Evolutionary conservation across 2,797 vertebrate species (phyloP).

Genomic region (Coccyzus lansbergi): DNA sequence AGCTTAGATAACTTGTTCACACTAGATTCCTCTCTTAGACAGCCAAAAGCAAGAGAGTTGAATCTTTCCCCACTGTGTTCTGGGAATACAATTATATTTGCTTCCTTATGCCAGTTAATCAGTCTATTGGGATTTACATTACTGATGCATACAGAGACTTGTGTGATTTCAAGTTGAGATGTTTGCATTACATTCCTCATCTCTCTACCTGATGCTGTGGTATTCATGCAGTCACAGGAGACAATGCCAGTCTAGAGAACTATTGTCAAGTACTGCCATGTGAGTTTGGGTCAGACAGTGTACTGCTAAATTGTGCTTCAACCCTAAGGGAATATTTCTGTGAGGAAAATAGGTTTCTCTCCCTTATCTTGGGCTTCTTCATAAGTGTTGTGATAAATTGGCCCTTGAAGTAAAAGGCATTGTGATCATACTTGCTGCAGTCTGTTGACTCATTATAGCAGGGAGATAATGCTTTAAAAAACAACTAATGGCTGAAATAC

Average conservation of each 20-base stretch:
- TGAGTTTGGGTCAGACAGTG: neutral
- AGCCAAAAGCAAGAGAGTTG: neutral
- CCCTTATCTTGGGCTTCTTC: neutral
- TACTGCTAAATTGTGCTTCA: neutral
- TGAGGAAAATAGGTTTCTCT: neutral
- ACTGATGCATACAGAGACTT: neutral
- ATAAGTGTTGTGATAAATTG: neutral
- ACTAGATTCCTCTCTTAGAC: neutral
- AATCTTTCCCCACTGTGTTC: neutral
- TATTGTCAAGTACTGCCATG: neutral
- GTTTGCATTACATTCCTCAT: neutral
- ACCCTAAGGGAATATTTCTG: neutral
- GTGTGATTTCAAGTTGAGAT: neutral
- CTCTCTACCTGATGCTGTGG: fast-evolving
- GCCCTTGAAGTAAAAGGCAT: neutral
- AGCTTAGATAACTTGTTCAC: neutral
- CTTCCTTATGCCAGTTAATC: neutral
- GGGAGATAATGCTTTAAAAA: constrained; percentile 4
- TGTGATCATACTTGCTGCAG: neutral
- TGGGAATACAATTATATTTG: neutral
- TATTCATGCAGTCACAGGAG: neutral
- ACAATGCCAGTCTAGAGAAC: neutral
- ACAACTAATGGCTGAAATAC: neutral
- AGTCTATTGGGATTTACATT: neutral
- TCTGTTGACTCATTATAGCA: neutral